Conservation (phyloP, 2,113 vertebrate species). For the Nanorana parkeri region DNA sequence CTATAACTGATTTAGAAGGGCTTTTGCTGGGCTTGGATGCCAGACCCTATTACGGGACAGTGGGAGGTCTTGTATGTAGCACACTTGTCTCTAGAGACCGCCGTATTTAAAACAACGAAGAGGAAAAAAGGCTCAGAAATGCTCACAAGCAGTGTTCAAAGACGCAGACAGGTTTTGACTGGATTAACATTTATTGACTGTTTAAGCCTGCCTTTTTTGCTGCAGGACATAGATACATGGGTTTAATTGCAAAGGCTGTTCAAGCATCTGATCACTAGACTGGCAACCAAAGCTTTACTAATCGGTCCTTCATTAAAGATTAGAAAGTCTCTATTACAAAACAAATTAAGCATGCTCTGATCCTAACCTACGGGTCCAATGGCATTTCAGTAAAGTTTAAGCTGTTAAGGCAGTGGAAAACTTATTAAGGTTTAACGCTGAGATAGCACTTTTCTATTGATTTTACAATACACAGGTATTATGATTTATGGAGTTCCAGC, state of each 20-base stretch:
- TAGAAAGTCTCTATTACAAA: constrained; percentile 99
- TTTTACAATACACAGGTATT: constrained; percentile 99
- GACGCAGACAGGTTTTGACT: constrained; percentile 92
- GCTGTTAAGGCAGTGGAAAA: constrained; percentile 90
- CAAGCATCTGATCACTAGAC: constrained; percentile 96
- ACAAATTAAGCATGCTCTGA: constrained; percentile 98
- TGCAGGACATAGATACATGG: constrained; percentile 92
- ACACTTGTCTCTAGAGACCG: constrained; percentile 83
- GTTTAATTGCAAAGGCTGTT: constrained; percentile 95
- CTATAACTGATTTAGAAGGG: constrained; percentile 77
- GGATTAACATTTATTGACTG: constrained; percentile 99
- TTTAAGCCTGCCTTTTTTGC: constrained; percentile 88
- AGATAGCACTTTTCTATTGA: constrained; percentile 99
- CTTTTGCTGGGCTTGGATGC: constrained; percentile 79
- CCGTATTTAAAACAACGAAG: constrained; percentile 84
- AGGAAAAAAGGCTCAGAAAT: constrained; percentile 78
- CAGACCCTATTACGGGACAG: constrained; percentile 86
- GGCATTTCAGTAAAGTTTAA: constrained; percentile 95
- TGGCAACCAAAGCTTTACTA: constrained; percentile 96
- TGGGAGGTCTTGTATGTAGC: constrained; percentile 81
- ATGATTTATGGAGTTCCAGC: constrained; percentile 99
- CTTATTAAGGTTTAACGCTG: constrained; percentile 97
- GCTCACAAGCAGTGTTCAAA: constrained; percentile 95
- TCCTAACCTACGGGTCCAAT: constrained; percentile 93
- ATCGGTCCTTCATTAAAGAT: constrained; percentile 97